Conservation (phyloP, 2,888 invertebrate species). For the Prenolepis imparis region DNA sequence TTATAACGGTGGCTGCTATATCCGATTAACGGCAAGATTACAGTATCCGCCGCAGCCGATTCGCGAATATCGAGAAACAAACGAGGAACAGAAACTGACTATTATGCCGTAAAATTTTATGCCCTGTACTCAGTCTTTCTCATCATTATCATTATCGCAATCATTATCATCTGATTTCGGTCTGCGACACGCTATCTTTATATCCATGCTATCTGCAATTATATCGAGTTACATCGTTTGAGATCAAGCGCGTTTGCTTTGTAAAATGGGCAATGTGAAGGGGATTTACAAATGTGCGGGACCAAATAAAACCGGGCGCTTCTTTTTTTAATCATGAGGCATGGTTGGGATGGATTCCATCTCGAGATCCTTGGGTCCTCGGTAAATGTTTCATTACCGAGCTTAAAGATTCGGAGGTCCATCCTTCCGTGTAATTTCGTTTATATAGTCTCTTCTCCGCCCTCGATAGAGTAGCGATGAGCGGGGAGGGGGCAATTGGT, state of each 20-base stretch:
- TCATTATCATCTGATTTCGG: conserved; percentile 25
- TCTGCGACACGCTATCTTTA: conserved; percentile 22
- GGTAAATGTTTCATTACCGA: conserved; percentile 83
- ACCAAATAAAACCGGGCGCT: background rate
- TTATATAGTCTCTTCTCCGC: conserved; percentile 62
- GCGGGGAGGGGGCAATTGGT: conserved; percentile 16
- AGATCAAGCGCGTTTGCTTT: conserved; percentile 26
- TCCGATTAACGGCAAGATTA: conserved; percentile 65
- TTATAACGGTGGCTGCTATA: conserved; percentile 63
- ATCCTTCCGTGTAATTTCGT: conserved; percentile 57
- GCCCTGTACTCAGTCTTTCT: conserved; percentile 82
- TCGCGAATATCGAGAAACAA: conserved; percentile 76
- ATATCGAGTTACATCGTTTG: conserved; percentile 12
- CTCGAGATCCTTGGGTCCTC: conserved; percentile 80
- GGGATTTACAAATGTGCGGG: conserved; percentile 1
- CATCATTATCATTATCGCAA: conserved; percentile 46
- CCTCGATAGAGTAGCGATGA: conserved; percentile 52
- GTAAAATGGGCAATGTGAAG: background rate
- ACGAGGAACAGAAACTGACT: conserved; percentile 86
- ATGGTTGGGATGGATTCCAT: conserved; percentile 70
- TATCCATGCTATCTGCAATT: conserved; percentile 2
- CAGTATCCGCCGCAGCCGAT: conserved; percentile 56
- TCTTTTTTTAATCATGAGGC: background rate
- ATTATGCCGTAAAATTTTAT: conserved; percentile 84
- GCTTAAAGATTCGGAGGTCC: conserved; percentile 82